A percentile compares a stretch with the other conserved stretches of the same genome.
phyloP scores from a whole-genome alignment of 1,140 invertebrate genomes.

The Ceratoteleas bidentatus region DNA sequence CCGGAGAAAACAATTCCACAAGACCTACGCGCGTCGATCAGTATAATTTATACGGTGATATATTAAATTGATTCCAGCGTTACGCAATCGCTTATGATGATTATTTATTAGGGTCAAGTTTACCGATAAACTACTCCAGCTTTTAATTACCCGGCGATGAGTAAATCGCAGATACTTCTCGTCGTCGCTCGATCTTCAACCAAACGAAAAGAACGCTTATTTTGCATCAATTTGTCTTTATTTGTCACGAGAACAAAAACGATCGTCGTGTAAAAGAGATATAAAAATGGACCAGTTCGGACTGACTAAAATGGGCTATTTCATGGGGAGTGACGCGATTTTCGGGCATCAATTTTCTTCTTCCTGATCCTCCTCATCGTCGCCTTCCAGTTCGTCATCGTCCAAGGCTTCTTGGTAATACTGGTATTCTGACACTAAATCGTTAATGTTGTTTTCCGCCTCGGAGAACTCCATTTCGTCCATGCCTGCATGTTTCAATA shows the following conservation, averaged over 20 bases:
- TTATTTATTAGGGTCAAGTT: conserved; percentile 67
- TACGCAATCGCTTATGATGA: conserved; percentile 40
- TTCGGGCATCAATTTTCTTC: conserved; percentile 67
- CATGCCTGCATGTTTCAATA: neutral
- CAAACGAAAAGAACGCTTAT: neutral
- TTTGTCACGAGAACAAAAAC: neutral
- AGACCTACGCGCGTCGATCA: conserved; percentile 33
- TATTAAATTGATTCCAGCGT: conserved; percentile 58
- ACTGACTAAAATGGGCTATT: too few relatives aligned
- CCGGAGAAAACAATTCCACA: conserved; percentile 47
- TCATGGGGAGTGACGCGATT: too few relatives aligned
- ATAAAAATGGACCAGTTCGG: conserved; percentile 1
- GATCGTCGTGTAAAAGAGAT: neutral
- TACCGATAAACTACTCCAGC: conserved; percentile 29
- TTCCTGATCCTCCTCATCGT: conserved; percentile 85
- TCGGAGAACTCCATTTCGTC: conserved; percentile 1
- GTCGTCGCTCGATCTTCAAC: neutral
- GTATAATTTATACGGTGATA: conserved; percentile 61
- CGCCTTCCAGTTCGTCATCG: conserved; percentile 88
- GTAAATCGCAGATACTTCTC: neutral
- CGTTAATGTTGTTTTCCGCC: neutral
- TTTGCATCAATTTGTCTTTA: neutral
- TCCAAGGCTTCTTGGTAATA: conserved; percentile 92
- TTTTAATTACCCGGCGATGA: conserved; percentile 23
- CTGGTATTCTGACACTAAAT: neutral